These are phyloP conservation scores for Riparia riparia DNA, from an alignment of 2,113 vertebrate genomes.

Conservation along the genomic window DNA sequence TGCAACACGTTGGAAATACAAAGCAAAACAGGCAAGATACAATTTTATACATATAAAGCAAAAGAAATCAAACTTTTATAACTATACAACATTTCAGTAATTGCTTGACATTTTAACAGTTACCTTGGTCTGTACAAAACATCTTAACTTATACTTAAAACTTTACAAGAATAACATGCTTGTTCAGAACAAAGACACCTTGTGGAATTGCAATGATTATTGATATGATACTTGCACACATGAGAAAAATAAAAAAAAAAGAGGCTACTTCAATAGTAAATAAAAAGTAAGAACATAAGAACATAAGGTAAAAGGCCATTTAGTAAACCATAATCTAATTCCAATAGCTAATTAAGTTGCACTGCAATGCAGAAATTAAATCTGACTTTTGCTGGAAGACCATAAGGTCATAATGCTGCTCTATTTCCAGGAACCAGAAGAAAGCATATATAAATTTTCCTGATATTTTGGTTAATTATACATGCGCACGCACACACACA, in stretches of 20 bases:
- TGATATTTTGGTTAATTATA: slow-evolving; percentile 35
- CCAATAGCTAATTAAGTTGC: slow-evolving; percentile 49
- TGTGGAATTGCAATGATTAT: slow-evolving; percentile 69
- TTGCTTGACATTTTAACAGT: slow-evolving; percentile 81
- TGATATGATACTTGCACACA: slow-evolving; percentile 59
- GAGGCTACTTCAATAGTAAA: slow-evolving; percentile 40
- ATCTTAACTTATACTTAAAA: slow-evolving; percentile 79
- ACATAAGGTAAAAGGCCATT: slow-evolving; percentile 48
- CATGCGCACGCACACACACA: not conserved
- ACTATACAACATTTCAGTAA: slow-evolving; percentile 84
- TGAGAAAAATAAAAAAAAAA: not conserved
- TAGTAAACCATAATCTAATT: slow-evolving; percentile 47
- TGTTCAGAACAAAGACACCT: slow-evolving; percentile 79
- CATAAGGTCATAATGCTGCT: slow-evolving; percentile 5
- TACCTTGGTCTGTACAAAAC: slow-evolving; percentile 84
- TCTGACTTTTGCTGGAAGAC: slow-evolving; percentile 47
- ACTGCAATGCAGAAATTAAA: slow-evolving; percentile 54
- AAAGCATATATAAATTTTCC: slow-evolving; percentile 50
- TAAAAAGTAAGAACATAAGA: slow-evolving; percentile 60
- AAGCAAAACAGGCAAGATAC: slow-evolving; percentile 86
- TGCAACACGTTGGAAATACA: slow-evolving; percentile 89
- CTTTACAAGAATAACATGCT: slow-evolving; percentile 84
- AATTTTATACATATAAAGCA: slow-evolving; percentile 84
- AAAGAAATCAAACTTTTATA: slow-evolving; percentile 79
- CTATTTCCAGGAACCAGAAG: slow-evolving; percentile 57